Evolutionary conservation across 2,797 vertebrate genomes (phyloP), one percentile per base, ranked within the genome.

Genomic region (Acipenser ruthenus): DNA sequence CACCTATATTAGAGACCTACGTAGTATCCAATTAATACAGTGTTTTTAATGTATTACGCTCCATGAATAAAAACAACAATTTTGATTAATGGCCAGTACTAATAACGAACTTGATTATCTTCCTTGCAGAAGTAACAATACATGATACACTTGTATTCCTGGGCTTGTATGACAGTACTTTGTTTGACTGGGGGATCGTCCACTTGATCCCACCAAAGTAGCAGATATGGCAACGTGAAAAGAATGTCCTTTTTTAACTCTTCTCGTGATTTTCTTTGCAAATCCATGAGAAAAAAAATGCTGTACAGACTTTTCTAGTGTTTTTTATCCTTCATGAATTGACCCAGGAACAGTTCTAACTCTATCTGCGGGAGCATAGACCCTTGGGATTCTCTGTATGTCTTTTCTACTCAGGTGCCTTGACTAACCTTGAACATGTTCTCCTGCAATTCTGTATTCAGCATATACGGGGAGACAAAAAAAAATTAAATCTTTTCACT

Each of bases 361-460:
- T 10, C 66, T 10, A 18, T 61, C 66, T 67, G 50, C 60, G 23
- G 60, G 50, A 61, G 12, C 61, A 13, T 47, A 52, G 58, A 52
- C 66, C 50, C 59, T 18, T 12, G 66, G 66, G 58, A 67, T 50
- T 64, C 64, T 62, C 62, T 60, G 51, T 65, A 64, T 69, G 66
- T 66, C 65, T 67, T 56, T 65, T 68, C 65, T 65, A 66, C 62
- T 66, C 70, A 69, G 64, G 12, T 64, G 64, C 66, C 49, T 67
- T 60, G 69, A 65, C 68, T 70, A 71, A 65, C 74, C 74, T 70
- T 71, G 66, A 75, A 67, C 64, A 50, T 47, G 58, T 50, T 70
- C 70, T 68, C 62, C 55, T 64, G 60, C 63, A 60, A 18, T 62
- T 48, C 7, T 23, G 55, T n/a, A 58, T 58, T 58, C 9, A n/a